Evolutionary conservation across 2,797 vertebrate genomes (phyloP).

Genomic region (Netta rufina): DNA sequence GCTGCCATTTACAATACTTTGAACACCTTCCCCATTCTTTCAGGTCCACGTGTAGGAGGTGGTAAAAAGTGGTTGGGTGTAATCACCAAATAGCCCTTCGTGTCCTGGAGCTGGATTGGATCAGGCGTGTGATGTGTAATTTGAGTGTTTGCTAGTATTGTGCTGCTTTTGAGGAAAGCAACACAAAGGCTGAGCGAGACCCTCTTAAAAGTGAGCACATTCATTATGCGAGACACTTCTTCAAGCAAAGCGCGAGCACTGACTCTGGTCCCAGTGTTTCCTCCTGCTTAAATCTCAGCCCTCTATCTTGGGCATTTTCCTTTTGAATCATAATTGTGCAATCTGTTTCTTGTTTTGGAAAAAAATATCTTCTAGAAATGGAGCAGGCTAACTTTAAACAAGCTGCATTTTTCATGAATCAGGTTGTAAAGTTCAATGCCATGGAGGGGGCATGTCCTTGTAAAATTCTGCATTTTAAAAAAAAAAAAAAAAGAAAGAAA

Average conservation of each 20-base stretch:
- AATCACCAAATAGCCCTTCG: not conserved
- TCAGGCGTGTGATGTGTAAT: not conserved
- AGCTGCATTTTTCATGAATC: slow-evolving; percentile 71
- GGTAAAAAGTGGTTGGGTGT: not conserved
- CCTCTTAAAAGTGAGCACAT: slow-evolving; percentile 46
- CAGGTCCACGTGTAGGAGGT: not conserved
- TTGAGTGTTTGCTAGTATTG: slow-evolving; percentile 27
- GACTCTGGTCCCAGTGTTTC: not conserved
- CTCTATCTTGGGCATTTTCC: slow-evolving; percentile 73
- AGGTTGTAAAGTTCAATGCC: slow-evolving; percentile 72
- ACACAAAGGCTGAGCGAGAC: slow-evolving; percentile 62
- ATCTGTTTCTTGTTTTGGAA: slow-evolving; percentile 76
- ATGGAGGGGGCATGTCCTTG: slow-evolving; percentile 42
- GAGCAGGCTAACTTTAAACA: slow-evolving; percentile 73
- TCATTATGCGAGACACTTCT: slow-evolving; percentile 43
- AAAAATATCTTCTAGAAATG: slow-evolving; percentile 72
- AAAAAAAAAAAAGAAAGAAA: not conserved
- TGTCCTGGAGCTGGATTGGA: not conserved
- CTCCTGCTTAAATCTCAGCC: slow-evolving; percentile 57
- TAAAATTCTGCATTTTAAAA: slow-evolving; percentile 44
- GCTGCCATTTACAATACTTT: not conserved
- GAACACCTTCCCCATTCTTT: not conserved
- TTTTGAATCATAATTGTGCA: slow-evolving; percentile 75
- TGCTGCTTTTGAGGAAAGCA: slow-evolving; percentile 53
- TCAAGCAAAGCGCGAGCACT: slow-evolving; percentile 44